Base-by-base conservation (phyloP, 2,113 vertebrate genomes). In the Callaeas wilsoni region DNA sequence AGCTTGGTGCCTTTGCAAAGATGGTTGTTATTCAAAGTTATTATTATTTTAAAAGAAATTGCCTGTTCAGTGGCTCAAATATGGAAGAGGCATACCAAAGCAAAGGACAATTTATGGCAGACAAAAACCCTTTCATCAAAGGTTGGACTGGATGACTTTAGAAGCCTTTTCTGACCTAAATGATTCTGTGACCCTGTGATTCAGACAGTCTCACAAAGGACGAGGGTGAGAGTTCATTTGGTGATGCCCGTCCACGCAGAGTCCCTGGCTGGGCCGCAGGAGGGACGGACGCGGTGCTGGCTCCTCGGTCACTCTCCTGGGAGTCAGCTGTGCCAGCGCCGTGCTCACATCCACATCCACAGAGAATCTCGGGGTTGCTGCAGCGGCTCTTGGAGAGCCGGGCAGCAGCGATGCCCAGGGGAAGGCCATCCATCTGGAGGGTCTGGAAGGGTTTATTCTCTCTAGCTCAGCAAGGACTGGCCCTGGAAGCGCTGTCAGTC, bases 331-430 rank as follows among this genome's bases (percentile, higher is more conserved):
- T 29, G 41, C 9, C 16, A 8, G 55, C 1, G 0, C 22, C 1
- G 33, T 13, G 37, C 37, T n/a, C 47, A 42, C 10, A 13, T 2
- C 35, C 41, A 4, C 46, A 2, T 3, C 11, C 1, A 0, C 4
- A 12, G n/a, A 4, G 19, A 18, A 18, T 6, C 25, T 4, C 67
- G 4, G 4, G 33, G 29, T 1, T 44, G 39, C 7, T 9, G 53
- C 53, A 44, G 53, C 52, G 42, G 64, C 25, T 49, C 52, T 0
- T 0, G 2, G n/a, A 30, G 49, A 6, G 12, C 35, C 0, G 3
- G 27, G 26, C 7, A 5, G 32, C 63, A 21, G 35, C 0, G 8
- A 5, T 67, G 42, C 64, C 42, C 20, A 2, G 4, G 23, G n/a
- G 3, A 9, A 9, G 16, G 10, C 17, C 37, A 1, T 13, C 50